Conservation (phyloP, 2,113 vertebrate species). For the Nestor notabilis region DNA sequence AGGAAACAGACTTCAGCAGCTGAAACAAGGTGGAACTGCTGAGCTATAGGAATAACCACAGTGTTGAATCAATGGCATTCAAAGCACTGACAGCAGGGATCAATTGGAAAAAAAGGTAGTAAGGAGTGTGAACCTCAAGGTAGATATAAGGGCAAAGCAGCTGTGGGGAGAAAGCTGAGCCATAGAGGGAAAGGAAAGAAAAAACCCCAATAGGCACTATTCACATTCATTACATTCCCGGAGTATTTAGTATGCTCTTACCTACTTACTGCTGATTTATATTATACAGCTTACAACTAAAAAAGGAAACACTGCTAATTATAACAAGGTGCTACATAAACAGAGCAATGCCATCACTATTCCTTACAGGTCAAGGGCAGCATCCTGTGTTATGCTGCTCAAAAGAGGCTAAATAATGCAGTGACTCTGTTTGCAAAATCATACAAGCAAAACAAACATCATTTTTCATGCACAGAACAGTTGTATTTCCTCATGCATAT, state of each 20-base stretch:
- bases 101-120: background rate
- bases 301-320: conserved; percentile 5
- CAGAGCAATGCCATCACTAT: background rate
- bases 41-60: conserved; percentile 50
- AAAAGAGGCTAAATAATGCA: conserved; percentile 31
- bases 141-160: conserved; percentile 65
- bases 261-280: background rate
- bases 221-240: background rate
- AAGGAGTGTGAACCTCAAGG: conserved; percentile 52
- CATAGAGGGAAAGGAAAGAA: background rate
- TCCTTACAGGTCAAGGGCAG: conserved; percentile 9
- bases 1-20: background rate
- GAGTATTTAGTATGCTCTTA: background rate
- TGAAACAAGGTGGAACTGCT: conserved; percentile 62
- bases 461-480: conserved; percentile 39
- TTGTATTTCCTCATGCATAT: background rate
- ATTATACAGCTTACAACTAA: background rate
- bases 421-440: conserved; percentile 16
- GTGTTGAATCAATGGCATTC: conserved; percentile 57
- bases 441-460: conserved; percentile 49
- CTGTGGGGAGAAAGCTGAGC: conserved; percentile 25
- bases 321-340: background rate
- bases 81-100: conserved; percentile 54
- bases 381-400: background rate
- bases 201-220: background rate